Percentiles rank a stretch among this genome's conserved stretches.
phyloP scores from a whole-genome alignment of 2,797 vertebrate genomes.

The Jordanella pulchra region DNA sequence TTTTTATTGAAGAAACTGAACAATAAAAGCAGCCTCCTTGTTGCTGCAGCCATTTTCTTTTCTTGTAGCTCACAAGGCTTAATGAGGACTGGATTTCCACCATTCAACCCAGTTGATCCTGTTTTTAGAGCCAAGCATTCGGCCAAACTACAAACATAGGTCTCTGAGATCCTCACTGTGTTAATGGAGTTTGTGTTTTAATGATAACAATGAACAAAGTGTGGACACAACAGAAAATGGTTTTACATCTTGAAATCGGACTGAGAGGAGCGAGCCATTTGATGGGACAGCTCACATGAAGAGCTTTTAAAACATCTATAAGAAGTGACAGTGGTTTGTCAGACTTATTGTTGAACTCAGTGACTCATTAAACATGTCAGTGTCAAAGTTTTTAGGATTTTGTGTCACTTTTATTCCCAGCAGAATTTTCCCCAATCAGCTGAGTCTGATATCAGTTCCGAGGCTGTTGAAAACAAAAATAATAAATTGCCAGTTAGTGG shows the following conservation, averaged over 20 bases:
- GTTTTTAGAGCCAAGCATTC: conserved; percentile 9
- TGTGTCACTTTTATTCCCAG: neutral
- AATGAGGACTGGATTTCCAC: neutral
- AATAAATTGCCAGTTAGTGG: too few relatives aligned
- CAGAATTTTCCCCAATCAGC: neutral
- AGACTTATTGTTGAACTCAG: neutral
- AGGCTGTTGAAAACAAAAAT: too few relatives aligned
- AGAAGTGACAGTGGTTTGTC: neutral
- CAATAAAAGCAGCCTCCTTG: neutral
- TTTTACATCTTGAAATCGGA: conserved; percentile 11
- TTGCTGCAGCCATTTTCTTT: neutral
- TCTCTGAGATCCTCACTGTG: conserved; percentile 16
- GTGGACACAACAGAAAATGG: conserved; percentile 16
- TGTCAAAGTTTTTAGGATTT: neutral
- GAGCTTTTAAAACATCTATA: neutral
- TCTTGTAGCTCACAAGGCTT: conserved; percentile 3
- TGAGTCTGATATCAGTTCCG: too few relatives aligned
- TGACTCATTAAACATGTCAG: neutral
- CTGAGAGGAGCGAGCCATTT: neutral
- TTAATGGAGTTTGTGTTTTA: conserved; percentile 15
- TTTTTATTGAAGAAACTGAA: neutral
- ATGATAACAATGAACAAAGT: conserved; percentile 31
- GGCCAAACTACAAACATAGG: conserved; percentile 13
- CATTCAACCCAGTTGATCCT: conserved; percentile 1
- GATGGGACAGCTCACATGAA: conserved; percentile 15